These are phyloP conservation scores for Melikaiella ostensackeni DNA, from an alignment of 2,888 invertebrate genomes.

Conservation along the genomic window DNA sequence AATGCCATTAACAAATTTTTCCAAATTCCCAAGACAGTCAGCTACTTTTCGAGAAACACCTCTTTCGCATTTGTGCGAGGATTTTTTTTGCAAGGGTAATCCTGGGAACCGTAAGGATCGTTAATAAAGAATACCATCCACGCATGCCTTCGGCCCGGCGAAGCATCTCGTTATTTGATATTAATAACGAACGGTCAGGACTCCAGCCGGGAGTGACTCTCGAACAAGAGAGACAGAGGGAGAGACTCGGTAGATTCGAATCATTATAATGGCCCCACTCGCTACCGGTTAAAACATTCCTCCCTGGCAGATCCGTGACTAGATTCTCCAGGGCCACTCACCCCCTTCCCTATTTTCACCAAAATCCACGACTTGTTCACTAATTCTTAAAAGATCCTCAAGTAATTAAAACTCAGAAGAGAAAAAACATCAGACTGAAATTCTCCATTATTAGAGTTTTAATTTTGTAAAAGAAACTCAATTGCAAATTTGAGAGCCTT, in stretches of 20 bases:
- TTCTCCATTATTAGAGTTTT: too few relatives aligned
- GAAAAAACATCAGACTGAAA: too few relatives aligned
- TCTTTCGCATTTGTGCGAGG: slow-evolving; percentile 27
- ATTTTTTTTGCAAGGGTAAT: slow-evolving; percentile 23
- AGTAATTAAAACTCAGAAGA: too few relatives aligned
- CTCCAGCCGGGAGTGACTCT: slow-evolving; percentile 45
- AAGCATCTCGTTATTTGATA: slow-evolving; percentile 76
- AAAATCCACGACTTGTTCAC: neutral
- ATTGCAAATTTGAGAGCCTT: too few relatives aligned
- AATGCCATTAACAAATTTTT: slow-evolving; percentile 28
- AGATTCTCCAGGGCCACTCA: slow-evolving; percentile 3
- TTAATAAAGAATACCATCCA: slow-evolving; percentile 75
- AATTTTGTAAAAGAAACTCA: too few relatives aligned
- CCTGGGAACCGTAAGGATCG: slow-evolving; percentile 63
- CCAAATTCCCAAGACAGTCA: slow-evolving; percentile 13
- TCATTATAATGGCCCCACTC: slow-evolving; percentile 72
- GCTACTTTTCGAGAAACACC: slow-evolving; percentile 33
- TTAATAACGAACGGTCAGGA: slow-evolving; percentile 71
- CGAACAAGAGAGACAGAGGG: slow-evolving; percentile 38
- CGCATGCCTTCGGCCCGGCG: slow-evolving; percentile 62
- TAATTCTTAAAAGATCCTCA: neutral
- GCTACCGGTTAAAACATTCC: slow-evolving; percentile 71
- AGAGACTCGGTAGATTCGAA: slow-evolving; percentile 68
- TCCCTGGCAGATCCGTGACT: slow-evolving; percentile 46
- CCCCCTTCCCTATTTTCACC: neutral